phyloP scores from a whole-genome alignment of 2,888 invertebrate genomes.

The Dione juno region DNA sequence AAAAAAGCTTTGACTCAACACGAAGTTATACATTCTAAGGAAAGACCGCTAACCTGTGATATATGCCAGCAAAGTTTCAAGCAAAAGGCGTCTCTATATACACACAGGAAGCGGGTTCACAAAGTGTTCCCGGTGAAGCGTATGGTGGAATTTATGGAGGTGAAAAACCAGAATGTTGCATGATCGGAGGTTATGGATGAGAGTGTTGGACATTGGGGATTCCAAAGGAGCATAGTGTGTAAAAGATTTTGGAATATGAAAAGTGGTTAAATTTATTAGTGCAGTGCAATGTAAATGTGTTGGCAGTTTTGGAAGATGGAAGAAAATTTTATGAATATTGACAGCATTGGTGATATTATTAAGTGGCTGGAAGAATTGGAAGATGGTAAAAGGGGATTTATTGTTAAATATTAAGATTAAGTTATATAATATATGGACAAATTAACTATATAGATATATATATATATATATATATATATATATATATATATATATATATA shows the following conservation, averaged over 20 bases:
- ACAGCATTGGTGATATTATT: neutral
- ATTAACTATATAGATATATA: neutral
- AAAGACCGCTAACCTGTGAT: constrained; percentile 70
- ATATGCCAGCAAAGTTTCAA: constrained; percentile 77
- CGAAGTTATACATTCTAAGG: constrained; percentile 73
- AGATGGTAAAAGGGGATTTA: neutral
- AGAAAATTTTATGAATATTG: neutral
- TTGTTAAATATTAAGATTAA: neutral
- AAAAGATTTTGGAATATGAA: neutral
- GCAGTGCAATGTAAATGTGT: too few species aligned
- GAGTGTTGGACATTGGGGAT: neutral
- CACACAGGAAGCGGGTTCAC: constrained; percentile 72
- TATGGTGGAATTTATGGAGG: constrained; percentile 67
- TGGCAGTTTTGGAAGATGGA: neutral
- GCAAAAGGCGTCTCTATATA: constrained; percentile 76
- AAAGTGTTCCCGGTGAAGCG: constrained; percentile 66
- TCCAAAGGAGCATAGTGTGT: too few species aligned
- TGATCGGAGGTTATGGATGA: neutral
- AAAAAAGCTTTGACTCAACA: constrained; percentile 73
- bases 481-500: too few species aligned
- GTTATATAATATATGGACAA: neutral
- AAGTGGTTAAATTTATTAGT: too few species aligned
- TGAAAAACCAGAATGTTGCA: constrained; percentile 25
- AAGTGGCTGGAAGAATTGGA: neutral
- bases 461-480: too few species aligned